A percentile compares a stretch with the other conserved stretches of the same genome.
phyloP scores from a whole-genome alignment of 35 echinoderm and acorn worm species.

The Eucidaris tribuloides region DNA sequence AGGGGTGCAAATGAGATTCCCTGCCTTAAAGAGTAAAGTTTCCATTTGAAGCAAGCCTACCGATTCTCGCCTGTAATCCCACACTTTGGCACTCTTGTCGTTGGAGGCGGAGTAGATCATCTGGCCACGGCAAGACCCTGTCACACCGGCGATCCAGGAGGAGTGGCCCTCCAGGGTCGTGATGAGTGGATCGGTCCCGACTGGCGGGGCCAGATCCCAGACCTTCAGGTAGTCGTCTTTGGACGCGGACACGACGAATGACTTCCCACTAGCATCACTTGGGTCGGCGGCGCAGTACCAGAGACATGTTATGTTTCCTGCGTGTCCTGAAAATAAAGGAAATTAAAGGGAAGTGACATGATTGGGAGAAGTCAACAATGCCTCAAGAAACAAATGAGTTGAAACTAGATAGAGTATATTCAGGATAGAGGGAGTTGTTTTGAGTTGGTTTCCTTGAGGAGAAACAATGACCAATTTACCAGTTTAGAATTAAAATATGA shows the following conservation, averaged over 20 bases:
- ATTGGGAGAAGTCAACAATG: too few species aligned
- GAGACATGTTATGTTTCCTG: slow-evolving; percentile 24
- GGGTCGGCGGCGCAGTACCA: not conserved
- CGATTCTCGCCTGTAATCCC: slow-evolving; percentile 46
- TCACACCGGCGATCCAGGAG: slow-evolving; percentile 89
- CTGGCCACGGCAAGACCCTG: slow-evolving; percentile 5
- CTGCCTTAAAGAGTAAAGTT: not conserved
- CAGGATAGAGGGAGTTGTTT: too few species aligned
- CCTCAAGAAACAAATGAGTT: too few species aligned
- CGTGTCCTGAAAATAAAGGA: slow-evolving; percentile 8
- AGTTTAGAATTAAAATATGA: too few species aligned
- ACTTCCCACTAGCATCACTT: not conserved
- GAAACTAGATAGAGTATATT: too few species aligned
- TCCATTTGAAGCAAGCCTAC: not conserved
- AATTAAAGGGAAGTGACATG: too few species aligned
- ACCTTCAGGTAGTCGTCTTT: slow-evolving; percentile 78
- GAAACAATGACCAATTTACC: too few species aligned
- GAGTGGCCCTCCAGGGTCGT: slow-evolving; percentile 72
- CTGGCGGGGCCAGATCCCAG: slow-evolving; percentile 35
- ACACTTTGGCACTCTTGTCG: slow-evolving; percentile 82
- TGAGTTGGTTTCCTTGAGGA: too few species aligned
- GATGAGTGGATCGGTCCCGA: not conserved
- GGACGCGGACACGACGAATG: slow-evolving; percentile 44
- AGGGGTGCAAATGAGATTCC: not conserved
- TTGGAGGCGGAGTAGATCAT: slow-evolving; percentile 62